These are phyloP conservation scores for Dynastes tityus DNA, from an alignment of 2,888 invertebrate genomes.

Conservation along the genomic window DNA sequence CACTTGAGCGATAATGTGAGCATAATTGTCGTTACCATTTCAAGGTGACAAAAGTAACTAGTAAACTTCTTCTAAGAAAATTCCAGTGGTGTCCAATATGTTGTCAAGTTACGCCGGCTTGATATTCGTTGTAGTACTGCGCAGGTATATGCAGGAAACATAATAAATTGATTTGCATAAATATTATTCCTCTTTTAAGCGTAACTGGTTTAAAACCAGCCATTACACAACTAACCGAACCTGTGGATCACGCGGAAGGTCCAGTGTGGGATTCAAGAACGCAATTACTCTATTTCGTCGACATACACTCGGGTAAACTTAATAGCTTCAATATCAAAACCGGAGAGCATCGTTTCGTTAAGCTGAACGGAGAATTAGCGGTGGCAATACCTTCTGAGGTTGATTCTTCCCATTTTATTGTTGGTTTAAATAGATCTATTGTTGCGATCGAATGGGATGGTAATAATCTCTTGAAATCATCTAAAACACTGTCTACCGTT, in stretches of 20 bases:
- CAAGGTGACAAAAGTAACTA: too few species aligned
- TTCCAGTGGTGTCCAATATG: not conserved
- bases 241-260: slow-evolving; percentile 70
- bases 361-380: slow-evolving; percentile 64
- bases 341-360: slow-evolving; percentile 56
- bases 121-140: not conserved
- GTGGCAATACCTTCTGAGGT: slow-evolving; percentile 70
- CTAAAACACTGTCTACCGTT: slow-evolving; percentile 66
- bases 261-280: slow-evolving; percentile 71
- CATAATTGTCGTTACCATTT: too few species aligned
- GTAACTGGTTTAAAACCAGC: slow-evolving; percentile 32
- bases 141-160: slow-evolving; percentile 11
- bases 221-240: slow-evolving; percentile 57
- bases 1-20: too few species aligned
- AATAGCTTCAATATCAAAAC: slow-evolving; percentile 68
- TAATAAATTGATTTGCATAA: not conserved
- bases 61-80: too few species aligned
- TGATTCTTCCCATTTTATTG: slow-evolving; percentile 67
- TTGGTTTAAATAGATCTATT: slow-evolving; percentile 69
- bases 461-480: slow-evolving; percentile 51
- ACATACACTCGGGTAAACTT: slow-evolving; percentile 68
- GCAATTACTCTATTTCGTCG: slow-evolving; percentile 71
- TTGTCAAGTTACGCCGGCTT: not conserved
- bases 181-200: slow-evolving; percentile 3
- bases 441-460: slow-evolving; percentile 73